Evolutionary conservation across 2,888 invertebrate genomes (phyloP), one percentile per base, ranked within the genome.

Genomic region (Dasysyrphus tricinctus): DNA sequence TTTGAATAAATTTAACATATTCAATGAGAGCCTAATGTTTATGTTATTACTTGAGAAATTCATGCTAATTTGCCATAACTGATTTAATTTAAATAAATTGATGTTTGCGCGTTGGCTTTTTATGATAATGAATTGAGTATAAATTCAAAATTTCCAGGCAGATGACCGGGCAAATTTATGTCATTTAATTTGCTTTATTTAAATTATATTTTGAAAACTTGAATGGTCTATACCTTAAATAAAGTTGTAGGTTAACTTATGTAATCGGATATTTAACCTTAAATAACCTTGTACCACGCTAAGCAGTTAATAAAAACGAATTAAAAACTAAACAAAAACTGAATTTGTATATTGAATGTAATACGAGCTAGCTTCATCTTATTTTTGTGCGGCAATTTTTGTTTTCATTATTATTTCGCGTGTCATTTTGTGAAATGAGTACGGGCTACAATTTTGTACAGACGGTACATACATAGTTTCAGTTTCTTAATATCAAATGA

Each of bases 1-100:
- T 61, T 63, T 49, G 32, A 16, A n/a, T 65, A 49, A 19, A 16
- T 44, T 67, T 67, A 34, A 47, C 47, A 49, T 32, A 14, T 12
- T 29, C 47, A 47, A 19, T 19, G 19, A 49, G 44, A 2, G 7
- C 2, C 3, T 39, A 39, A 47, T 16, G 5, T 19, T 49, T 49
- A 0, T 3, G 19, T 47, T 47, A 16, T 47, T 16, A 49, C 5
- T 24, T 51, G 24, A 24, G 5, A 1, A 24, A 51, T 51, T 51
- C 6, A 24, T 24, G 51, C 6, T 51, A 24, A 51, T 51, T 24
- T 12, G 2, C 51, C 24, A 51, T 51, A 49, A 49, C 19, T 49
- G 44, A n/a, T 2, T 44, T 8, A 44, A 44, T 44, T 44, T 44
- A 8, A 44, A 44, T 44, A 44, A n/a, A n/a, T 44, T 44, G 0